A percentile compares a stretch with the other conserved stretches of the same genome.
phyloP scores from a whole-genome alignment of 2,113 vertebrate genomes.

The Loxodonta africana region DNA sequence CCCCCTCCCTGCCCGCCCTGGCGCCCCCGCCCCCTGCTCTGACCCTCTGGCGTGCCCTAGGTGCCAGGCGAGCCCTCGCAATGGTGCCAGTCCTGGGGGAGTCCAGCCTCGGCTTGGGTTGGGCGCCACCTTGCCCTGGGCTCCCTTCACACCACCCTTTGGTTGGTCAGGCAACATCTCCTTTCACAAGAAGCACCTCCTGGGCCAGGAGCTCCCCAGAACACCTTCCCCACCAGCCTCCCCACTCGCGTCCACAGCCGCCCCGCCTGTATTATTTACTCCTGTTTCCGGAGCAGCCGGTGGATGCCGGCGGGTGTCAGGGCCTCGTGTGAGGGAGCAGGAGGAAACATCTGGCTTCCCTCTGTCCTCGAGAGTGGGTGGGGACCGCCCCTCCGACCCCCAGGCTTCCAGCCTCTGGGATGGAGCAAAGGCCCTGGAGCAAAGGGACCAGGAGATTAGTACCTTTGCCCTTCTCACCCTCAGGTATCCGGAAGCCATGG shows the following conservation, averaged over 20 bases:
- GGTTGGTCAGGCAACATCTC: background rate
- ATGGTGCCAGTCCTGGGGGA: background rate
- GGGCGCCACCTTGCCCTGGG: background rate
- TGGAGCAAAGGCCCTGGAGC: background rate
- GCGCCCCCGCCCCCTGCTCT: slow-evolving; percentile 7
- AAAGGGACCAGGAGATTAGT: background rate
- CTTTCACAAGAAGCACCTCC: background rate
- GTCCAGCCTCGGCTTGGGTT: background rate
- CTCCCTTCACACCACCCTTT: background rate
- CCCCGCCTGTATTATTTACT: slow-evolving; percentile 70
- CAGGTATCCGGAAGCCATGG: background rate
- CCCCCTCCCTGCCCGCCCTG: slow-evolving; percentile 56
- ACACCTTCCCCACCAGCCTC: background rate
- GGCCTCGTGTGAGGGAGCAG: slow-evolving; percentile 71
- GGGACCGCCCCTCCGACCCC: background rate
- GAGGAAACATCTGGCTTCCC: slow-evolving; percentile 84
- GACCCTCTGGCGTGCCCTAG: slow-evolving; percentile 10
- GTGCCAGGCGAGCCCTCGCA: background rate
- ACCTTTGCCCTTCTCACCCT: slow-evolving; percentile 45
- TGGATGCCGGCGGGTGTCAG: slow-evolving; percentile 33
- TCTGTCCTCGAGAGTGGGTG: background rate
- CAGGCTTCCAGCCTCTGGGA: background rate
- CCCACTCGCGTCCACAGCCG: background rate
- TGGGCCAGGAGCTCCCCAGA: background rate
- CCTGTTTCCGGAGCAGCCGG: slow-evolving; percentile 72